A percentile compares a stretch with the other conserved stretches of the same genome.
Evolutionary conservation across 92 coral and sea anemone species (phyloP).

Genomic region (Metridium senile): DNA sequence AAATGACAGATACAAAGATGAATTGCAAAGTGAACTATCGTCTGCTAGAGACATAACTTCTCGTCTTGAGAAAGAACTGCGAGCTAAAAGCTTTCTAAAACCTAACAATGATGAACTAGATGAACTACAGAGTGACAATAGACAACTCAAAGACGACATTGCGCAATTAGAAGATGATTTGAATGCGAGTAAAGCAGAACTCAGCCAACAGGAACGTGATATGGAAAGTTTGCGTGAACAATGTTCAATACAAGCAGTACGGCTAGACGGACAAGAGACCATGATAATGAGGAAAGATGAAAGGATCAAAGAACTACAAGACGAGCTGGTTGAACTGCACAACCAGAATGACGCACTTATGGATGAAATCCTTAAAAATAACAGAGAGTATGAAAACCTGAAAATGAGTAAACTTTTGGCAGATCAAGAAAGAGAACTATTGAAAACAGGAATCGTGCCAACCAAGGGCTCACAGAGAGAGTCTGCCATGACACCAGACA

Average conservation of each 20-base stretch:
- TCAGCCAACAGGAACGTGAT: slow-evolving; percentile 56
- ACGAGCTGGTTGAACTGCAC: slow-evolving; percentile 64
- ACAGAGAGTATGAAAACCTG: slow-evolving; percentile 63
- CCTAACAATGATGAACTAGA: slow-evolving; percentile 12
- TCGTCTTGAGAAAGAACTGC: slow-evolving; percentile 49
- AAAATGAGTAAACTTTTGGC: slow-evolving; percentile 57
- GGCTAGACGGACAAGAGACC: slow-evolving; percentile 64
- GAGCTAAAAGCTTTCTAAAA: slow-evolving; percentile 18
- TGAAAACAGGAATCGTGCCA: slow-evolving; percentile 58
- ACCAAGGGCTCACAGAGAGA: slow-evolving; percentile 29
- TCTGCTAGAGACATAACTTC: slow-evolving; percentile 38
- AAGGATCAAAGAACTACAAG: slow-evolving; percentile 72
- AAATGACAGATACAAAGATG: slow-evolving; percentile 56
- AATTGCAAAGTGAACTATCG: slow-evolving; percentile 55
- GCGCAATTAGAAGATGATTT: slow-evolving; percentile 39
- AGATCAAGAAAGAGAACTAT: slow-evolving; percentile 67
- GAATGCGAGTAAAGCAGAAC: slow-evolving; percentile 43
- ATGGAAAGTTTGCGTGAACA: slow-evolving; percentile 66
- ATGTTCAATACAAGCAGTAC: slow-evolving; percentile 60
- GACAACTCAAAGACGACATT: slow-evolving; percentile 46
- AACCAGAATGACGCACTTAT: slow-evolving; percentile 74
- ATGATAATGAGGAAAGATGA: slow-evolving; percentile 71
- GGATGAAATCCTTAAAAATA: slow-evolving; percentile 63
- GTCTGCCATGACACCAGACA: slow-evolving; percentile 67
- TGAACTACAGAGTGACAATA: slow-evolving; percentile 39